phyloP scores from a whole-genome alignment of 2,888 invertebrate species.

The Athalia cordata region DNA sequence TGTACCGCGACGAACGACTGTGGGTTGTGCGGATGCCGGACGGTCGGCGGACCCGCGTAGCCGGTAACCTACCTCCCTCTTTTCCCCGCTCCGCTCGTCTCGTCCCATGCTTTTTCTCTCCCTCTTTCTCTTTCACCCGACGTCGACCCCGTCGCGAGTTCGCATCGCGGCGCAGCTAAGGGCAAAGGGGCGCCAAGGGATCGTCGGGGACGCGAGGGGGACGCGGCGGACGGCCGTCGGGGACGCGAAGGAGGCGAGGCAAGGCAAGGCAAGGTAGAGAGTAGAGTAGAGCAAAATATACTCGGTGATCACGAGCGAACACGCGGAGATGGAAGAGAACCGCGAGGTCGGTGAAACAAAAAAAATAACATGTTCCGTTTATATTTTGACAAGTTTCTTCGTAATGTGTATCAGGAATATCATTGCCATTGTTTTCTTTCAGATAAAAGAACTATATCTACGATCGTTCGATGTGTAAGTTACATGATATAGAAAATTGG shows the following conservation, averaged over 20 bases:
- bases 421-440: too few species aligned
- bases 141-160: slow-evolving; percentile 52
- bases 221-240: slow-evolving; percentile 34
- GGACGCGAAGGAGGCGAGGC: slow-evolving; percentile 47
- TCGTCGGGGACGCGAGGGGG: slow-evolving; percentile 58
- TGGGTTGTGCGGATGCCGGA: slow-evolving; percentile 64
- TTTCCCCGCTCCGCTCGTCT: slow-evolving; percentile 62
- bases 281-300: slow-evolving; percentile 23
- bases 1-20: slow-evolving; percentile 67
- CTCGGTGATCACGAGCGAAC: not conserved
- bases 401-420: too few species aligned
- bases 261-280: slow-evolving; percentile 34
- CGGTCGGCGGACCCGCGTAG: slow-evolving; percentile 63
- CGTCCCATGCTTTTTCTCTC: slow-evolving; percentile 34
- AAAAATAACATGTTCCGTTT: too few species aligned
- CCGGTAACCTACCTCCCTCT: slow-evolving; percentile 59
- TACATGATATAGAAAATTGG: too few species aligned
- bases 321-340: too few species aligned
- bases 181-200: slow-evolving; percentile 68
- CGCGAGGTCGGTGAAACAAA: too few species aligned
- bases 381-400: too few species aligned
- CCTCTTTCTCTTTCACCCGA: slow-evolving; percentile 32
- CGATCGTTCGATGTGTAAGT: too few species aligned
- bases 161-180: slow-evolving; percentile 62
- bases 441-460: too few species aligned